Percentiles rank a stretch among this genome's conserved stretches.
phyloP scores from a whole-genome alignment of 2,888 invertebrate species.

The Apodemia mormo region DNA sequence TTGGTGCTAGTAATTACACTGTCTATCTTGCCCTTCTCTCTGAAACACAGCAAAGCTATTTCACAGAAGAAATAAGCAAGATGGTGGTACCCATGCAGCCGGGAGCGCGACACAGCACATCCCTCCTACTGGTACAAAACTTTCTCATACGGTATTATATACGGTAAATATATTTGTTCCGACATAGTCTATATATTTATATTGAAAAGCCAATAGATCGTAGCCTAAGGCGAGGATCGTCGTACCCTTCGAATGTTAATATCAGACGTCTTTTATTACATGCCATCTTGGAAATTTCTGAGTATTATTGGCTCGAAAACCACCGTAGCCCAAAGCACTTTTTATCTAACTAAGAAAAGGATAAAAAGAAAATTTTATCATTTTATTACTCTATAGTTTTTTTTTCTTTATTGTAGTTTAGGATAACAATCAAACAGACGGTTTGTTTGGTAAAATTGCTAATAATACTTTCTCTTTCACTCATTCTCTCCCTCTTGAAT shows the following conservation, averaged over 20 bases:
- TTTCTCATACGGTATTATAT: background rate
- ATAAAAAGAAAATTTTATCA: background rate
- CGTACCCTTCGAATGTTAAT: slow-evolving; percentile 62
- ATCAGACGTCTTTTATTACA: slow-evolving; percentile 64
- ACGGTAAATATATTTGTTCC: background rate
- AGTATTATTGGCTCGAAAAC: slow-evolving; percentile 25
- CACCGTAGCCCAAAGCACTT: slow-evolving; percentile 15
- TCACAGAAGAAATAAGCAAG: too few relatives aligned
- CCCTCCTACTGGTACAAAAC: background rate
- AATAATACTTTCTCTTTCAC: too few relatives aligned
- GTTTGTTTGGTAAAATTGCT: too few relatives aligned
- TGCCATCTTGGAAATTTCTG: slow-evolving; percentile 33
- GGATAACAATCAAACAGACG: too few relatives aligned
- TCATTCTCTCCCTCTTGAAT: too few relatives aligned
- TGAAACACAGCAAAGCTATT: too few relatives aligned
- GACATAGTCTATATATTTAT: slow-evolving; percentile 22
- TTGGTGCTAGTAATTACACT: too few relatives aligned
- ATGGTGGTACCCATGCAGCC: too few relatives aligned
- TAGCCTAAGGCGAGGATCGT: slow-evolving; percentile 53
- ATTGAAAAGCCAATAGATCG: slow-evolving; percentile 34
- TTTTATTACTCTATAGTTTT: background rate
- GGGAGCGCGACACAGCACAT: too few relatives aligned
- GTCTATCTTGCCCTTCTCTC: too few relatives aligned
- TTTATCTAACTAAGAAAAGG: background rate
- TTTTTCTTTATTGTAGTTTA: background rate